These are phyloP conservation scores for Neolamprologus brichardi DNA, from an alignment of 2,113 vertebrate genomes.

Conservation along the genomic window DNA sequence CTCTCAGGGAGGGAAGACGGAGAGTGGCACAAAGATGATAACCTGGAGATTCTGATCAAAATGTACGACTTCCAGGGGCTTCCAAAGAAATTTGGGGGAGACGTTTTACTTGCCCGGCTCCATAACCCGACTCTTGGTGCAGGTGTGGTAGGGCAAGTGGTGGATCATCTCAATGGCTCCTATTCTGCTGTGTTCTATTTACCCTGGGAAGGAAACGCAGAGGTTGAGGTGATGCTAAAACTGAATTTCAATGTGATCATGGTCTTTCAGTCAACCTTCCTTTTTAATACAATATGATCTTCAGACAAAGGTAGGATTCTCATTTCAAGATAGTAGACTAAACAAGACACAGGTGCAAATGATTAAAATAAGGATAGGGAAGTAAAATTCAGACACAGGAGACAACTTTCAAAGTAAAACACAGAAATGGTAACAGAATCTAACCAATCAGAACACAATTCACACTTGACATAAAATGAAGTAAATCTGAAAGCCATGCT, in stretches of 20 bases:
- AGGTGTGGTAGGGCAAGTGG: neutral
- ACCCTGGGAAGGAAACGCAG: neutral
- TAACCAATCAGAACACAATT: neutral
- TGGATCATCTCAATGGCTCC: neutral
- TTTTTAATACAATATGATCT: neutral
- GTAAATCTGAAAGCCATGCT: neutral
- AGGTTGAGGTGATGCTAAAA: neutral
- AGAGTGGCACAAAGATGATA: neutral
- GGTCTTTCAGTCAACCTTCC: neutral
- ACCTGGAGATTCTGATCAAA: neutral
- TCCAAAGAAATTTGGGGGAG: neutral
- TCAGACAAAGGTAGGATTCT: neutral
- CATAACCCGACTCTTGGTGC: neutral
- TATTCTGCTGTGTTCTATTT: neutral
- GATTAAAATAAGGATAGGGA: neutral
- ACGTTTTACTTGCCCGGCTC: neutral
- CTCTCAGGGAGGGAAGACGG: neutral
- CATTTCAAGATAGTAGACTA: neutral
- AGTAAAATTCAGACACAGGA: neutral
- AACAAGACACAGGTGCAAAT: neutral
- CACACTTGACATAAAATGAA: neutral
- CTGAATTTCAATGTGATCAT: neutral
- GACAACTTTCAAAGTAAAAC: neutral
- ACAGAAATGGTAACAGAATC: neutral
- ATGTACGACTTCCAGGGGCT: neutral